These are phyloP conservation scores for Dendrophyllia cribrosa DNA, from an alignment of 64 coral and sea anemone species.

Conservation along the genomic window DNA sequence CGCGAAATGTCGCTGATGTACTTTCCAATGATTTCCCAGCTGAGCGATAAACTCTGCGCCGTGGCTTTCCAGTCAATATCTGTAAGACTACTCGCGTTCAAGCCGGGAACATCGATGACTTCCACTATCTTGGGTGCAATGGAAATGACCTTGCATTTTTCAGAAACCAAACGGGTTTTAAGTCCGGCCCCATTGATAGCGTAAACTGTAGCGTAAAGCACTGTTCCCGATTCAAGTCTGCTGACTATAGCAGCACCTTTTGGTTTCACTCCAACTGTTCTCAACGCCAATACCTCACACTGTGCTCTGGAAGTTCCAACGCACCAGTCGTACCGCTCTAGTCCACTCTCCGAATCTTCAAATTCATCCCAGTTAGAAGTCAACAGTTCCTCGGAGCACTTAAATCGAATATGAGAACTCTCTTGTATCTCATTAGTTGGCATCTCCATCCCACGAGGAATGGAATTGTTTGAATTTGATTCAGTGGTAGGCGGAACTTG, in stretches of 20 bases:
- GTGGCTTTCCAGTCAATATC: slow-evolving; percentile 92
- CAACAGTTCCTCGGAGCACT: slow-evolving; percentile 87
- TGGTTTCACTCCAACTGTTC: neutral
- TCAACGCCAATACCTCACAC: slow-evolving; percentile 63
- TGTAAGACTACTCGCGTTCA: slow-evolving; percentile 50
- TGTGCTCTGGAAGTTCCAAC: slow-evolving; percentile 67
- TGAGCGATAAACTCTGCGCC: slow-evolving; percentile 67
- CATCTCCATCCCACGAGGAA: neutral
- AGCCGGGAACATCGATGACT: slow-evolving; percentile 60
- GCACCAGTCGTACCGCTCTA: slow-evolving; percentile 77
- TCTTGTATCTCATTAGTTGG: neutral
- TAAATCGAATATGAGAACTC: slow-evolving; percentile 48
- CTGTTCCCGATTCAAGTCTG: slow-evolving; percentile 61
- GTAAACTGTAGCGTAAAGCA: slow-evolving; percentile 71
- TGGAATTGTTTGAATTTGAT: neutral
- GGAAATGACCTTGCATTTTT: slow-evolving; percentile 63
- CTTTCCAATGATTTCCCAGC: slow-evolving; percentile 64
- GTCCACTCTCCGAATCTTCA: slow-evolving; percentile 80
- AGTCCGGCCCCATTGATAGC: slow-evolving; percentile 64
- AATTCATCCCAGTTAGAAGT: slow-evolving; percentile 84
- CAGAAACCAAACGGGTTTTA: slow-evolving; percentile 55
- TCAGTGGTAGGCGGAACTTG: neutral
- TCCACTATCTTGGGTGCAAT: slow-evolving; percentile 79
- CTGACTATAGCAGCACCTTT: slow-evolving; percentile 67
- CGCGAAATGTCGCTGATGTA: slow-evolving; percentile 73